phyloP scores from a whole-genome alignment of 2,797 vertebrate species.

The Anniella stebbinsi region DNA sequence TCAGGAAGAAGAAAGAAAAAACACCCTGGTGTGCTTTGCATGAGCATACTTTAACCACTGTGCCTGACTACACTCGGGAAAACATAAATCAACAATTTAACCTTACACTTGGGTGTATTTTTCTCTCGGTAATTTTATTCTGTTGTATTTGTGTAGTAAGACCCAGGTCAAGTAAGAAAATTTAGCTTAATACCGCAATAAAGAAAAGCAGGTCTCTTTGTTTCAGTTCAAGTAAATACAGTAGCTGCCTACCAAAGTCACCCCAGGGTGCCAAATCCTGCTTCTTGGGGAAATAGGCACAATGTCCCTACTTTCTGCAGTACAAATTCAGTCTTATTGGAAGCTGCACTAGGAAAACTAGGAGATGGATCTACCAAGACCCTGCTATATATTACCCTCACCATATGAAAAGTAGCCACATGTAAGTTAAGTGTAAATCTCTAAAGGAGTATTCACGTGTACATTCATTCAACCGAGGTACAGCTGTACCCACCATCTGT shows the following conservation, averaged over 20 bases:
- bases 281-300: not conserved
- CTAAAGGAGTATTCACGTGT: not conserved
- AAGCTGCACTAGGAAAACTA: not conserved
- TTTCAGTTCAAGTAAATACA: not conserved
- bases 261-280: not conserved
- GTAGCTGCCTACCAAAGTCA: not conserved
- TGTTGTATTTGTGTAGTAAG: slow-evolving; percentile 15
- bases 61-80: not conserved
- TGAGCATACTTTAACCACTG: not conserved
- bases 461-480: too few species aligned
- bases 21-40: not conserved
- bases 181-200: not conserved
- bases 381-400: not conserved
- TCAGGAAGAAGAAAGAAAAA: too few species aligned
- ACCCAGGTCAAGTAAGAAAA: not conserved
- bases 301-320: not conserved
- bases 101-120: not conserved
- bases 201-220: slow-evolving; percentile 8
- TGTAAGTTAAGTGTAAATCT: not conserved
- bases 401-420: not conserved
- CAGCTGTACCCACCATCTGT: too few species aligned
- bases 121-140: slow-evolving; percentile 29
- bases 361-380: not conserved
- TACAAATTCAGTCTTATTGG: not conserved
- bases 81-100: slow-evolving; percentile 42